Evolutionary conservation across 2,888 invertebrate genomes (phyloP), one percentile per base, ranked within the genome.

Genomic region (Drosophila longiperda): DNA sequence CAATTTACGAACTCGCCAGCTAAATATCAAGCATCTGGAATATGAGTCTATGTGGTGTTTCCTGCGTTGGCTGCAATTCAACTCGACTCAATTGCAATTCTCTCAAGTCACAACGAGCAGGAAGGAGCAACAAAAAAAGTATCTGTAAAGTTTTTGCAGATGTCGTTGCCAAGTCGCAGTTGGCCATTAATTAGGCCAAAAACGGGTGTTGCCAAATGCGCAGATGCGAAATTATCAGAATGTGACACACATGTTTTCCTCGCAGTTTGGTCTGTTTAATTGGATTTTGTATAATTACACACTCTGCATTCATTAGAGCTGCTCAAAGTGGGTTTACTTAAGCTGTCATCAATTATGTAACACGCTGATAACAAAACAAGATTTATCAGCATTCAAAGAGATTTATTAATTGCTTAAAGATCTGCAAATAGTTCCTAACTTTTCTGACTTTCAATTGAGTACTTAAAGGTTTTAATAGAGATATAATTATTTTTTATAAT

Each of bases 181-280:
- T 75, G 65, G 67, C 64, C 70, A 78, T 78, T 84, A 82, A 82
- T 82, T 71, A 53, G 73, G 66, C 80, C 66, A 69, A 69, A 69
- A 78, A 78, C 61, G 62, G 54, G 60, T 74, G 65, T 54, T 54
- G 64, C 55, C 63, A 48, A 65, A 45, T 73, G 48, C 52, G 26
- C 71, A 58, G 55, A 49, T 86, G 72, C 55, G 52, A 82, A 87
- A 82, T 80, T 75, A 76, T 87, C 78, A 67, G 67, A 65, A 60
- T 48, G 58, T 68, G 66, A 36, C 84, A 73, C 87, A 89, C 84
- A 83, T 87, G 75, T 82, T 86, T 68, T 60, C 52, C 29, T 49
- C 53, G 61, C 61, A 54, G 32, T 63, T 80, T 57, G 66, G 70
- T 63, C 60, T 75, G 87, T 84, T 77, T 90, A 87, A 90, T 90